phyloP scores from a whole-genome alignment of 2,797 vertebrate genomes.

The Pagetopsis macropterus region DNA sequence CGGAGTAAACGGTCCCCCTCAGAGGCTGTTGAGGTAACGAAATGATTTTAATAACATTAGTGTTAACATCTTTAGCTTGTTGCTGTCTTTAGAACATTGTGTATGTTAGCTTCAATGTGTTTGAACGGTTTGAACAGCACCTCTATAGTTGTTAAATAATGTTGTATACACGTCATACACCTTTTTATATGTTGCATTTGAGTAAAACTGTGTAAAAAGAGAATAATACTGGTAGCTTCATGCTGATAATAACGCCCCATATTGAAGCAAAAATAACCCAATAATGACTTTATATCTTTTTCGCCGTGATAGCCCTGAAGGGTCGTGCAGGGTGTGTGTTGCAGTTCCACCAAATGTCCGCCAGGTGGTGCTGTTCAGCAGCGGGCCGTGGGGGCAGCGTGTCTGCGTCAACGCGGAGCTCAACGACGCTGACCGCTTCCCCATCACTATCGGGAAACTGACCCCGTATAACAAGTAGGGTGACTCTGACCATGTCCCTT shows the following conservation, averaged over 20 bases:
- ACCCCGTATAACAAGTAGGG: slow-evolving; percentile 82
- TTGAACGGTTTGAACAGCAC: not conserved
- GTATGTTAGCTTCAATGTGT: fast-evolving
- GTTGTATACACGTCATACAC: not conserved
- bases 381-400: slow-evolving; percentile 77
- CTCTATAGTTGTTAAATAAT: not conserved
- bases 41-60: not conserved
- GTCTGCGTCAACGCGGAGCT: slow-evolving; percentile 80
- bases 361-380: slow-evolving; percentile 84
- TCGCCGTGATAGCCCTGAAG: slow-evolving; percentile 48
- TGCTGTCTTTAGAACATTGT: not conserved
- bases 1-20: slow-evolving; percentile 75
- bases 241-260: fast-evolving
- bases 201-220: not conserved
- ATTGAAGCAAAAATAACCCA: fast-evolving
- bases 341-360: slow-evolving; percentile 71
- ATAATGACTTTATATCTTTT: not conserved
- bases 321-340: slow-evolving; percentile 61
- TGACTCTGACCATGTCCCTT: not conserved
- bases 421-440: slow-evolving; percentile 62
- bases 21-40: slow-evolving; percentile 76
- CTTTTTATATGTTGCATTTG: not conserved
- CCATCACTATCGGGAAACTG: slow-evolving; percentile 80
- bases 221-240: fast-evolving
- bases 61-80: not conserved